Base-by-base conservation (phyloP, 2,113 vertebrate genomes). In the Etheostoma spectabile region DNA sequence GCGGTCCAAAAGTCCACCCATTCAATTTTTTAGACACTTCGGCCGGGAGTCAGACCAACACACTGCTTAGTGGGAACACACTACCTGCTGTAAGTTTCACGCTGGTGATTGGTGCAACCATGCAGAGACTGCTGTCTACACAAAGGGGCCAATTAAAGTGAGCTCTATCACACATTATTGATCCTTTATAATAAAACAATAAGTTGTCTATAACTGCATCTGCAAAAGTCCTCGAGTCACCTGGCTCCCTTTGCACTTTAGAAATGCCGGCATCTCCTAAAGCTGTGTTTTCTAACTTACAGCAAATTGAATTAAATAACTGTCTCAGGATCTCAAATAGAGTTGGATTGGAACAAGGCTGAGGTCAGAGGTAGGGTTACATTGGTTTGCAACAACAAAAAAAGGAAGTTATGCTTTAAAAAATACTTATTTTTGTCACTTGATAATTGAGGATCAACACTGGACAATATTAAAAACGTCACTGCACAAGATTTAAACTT, bases 1-100 rank as follows among this genome's bases (percentile, higher is more conserved):
- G 77, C 21, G 24, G 33, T 45, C 60, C 48, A 69, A 57, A 77
- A 61, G 61, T 46, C 18, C 60, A 61, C 18, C 7, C 42, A 21
- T 53, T 68, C 16, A 2, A 3, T 56, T 8, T 45, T 42, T 27
- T 63, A 76, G 45, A 65, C 6, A 7, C 15, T 46, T 30, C 4
- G 15, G 12, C 45, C 15, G 0, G 3, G 33, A 8, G 3, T 42
- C 21, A 45, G 4, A 38, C 21, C 16, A 67, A n/a, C 1, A 27
- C 35, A 45, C 66, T 59, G 49, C 11, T 64, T 45, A 30, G 16
- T 21, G 48, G 63, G 24, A 55, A 14, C 12, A 55, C 21, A 27
- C 52, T 46, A 7, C 7, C 13, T 57, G 59, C 27, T 52, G 56
- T 61, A 38, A 42, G 1, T n/a, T 45, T 35, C 30, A 67, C 27